Evolutionary conservation across 1,140 invertebrate species (phyloP), one percentile per base, ranked within the genome.

Genomic region (Bombus terrestris): DNA sequence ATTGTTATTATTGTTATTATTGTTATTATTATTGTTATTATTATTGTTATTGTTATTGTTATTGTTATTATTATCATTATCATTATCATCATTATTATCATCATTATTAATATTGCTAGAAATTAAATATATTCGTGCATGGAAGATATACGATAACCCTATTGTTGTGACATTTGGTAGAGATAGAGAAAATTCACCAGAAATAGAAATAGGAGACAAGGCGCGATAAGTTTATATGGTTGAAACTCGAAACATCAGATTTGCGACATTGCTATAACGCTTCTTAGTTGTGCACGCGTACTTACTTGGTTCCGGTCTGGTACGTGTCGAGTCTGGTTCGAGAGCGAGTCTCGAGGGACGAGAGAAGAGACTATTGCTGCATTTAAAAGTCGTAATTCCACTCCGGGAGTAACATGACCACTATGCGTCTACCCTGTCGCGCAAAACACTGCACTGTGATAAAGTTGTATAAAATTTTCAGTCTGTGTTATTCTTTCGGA

Each of bases 291-390:
- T 73, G 62, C 22, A 62, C 72, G 59, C 37, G 69, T 74, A 68
- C 76, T 66, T 76, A 68, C 83, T 86, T 68, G 80, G 86, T 90
- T 90, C 83, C 77, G 81, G 89, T 90, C 89, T 90, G 89, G 89
- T 90, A 90, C 74, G 57, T 80, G 79, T 80, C 71, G 79, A 53
- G 72, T 89, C 78, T 82, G 71, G 86, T 83, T 90, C 57, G 77
- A 62, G 66, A 88, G 72, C 89, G 64, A 81, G 83, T 90, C 89
- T 73, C 68, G 59, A 68, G 83, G 71, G 68, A 86, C 73, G 62
- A 68, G 88, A 88, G 86, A 90, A 79, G 79, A 73, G 73, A 86
- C 77, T 53, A 86, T 87, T 47, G 77, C 75, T 77, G 62, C 64
- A 75, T 68, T 81, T 76, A 76, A 73, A 69, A 89, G 74, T 75